These are phyloP conservation scores for Ichneumoninae sp. DNA, from an alignment of 2,888 invertebrate genomes.

Conservation along the genomic window DNA sequence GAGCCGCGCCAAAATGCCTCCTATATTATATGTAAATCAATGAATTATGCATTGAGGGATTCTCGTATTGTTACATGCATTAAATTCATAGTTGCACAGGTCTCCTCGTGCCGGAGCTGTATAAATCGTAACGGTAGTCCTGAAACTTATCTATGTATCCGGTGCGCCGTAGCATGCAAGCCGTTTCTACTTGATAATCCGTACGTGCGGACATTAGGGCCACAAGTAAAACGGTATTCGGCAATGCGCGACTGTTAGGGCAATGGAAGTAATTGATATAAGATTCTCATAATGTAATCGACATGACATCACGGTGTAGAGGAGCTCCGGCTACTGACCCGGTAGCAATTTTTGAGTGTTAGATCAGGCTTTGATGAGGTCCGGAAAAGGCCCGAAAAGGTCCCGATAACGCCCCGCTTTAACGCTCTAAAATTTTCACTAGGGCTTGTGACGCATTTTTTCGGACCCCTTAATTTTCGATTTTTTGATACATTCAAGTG, in stretches of 20 bases:
- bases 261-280: constrained; percentile 17
- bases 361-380: too few relatives aligned
- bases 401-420: too few relatives aligned
- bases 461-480: too few relatives aligned
- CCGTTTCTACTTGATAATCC: constrained; percentile 73
- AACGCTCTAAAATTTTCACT: too few relatives aligned
- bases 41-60: constrained; percentile 70
- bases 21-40: constrained; percentile 71
- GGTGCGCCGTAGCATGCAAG: constrained; percentile 54
- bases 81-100: constrained; percentile 32
- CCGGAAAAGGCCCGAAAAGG: too few relatives aligned
- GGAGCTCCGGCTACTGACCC: not conserved
- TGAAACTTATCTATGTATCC: constrained; percentile 42
- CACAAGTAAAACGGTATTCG: constrained; percentile 49
- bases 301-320: not conserved
- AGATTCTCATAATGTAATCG: constrained; percentile 1
- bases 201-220: constrained; percentile 75
- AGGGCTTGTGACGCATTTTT: too few relatives aligned
- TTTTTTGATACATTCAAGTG: too few relatives aligned
- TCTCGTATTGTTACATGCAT: constrained; percentile 26
- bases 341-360: not conserved
- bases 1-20: constrained; percentile 29
- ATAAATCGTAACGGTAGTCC: constrained; percentile 49
- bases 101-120: constrained; percentile 30
- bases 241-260: constrained; percentile 36